Conservation (phyloP, 2,888 invertebrate species). For the Troilus luridus region DNA sequence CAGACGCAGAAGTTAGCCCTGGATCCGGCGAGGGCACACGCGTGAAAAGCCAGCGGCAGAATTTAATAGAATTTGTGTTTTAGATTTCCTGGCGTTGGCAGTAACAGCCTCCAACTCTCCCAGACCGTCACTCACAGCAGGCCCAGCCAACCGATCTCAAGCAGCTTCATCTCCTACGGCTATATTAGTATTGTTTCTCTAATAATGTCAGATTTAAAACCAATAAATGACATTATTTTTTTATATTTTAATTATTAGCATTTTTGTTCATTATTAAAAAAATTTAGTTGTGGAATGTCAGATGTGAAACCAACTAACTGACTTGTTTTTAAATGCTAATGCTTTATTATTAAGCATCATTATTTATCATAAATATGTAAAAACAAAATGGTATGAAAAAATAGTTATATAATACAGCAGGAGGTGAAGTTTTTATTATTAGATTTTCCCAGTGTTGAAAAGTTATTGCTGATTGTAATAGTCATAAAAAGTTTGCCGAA, state of each 20-base stretch:
- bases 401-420: too few species aligned
- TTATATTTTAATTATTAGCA: too few species aligned
- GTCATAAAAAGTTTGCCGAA: too few species aligned
- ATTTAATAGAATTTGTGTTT: constrained; percentile 31
- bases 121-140: constrained; percentile 27
- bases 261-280: too few species aligned
- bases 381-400: too few species aligned
- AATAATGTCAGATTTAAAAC: background rate
- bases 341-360: background rate
- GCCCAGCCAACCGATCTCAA: background rate
- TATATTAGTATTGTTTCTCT: background rate
- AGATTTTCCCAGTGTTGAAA: too few species aligned
- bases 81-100: constrained; percentile 34
- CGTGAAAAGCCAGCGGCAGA: constrained; percentile 19
- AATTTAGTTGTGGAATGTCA: background rate
- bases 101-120: constrained; percentile 21
- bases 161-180: background rate
- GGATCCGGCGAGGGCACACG: background rate
- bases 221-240: too few species aligned
- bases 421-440: too few species aligned
- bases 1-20: background rate
- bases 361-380: too few species aligned
- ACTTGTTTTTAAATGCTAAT: background rate
- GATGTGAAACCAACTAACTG: background rate
- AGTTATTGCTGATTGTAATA: too few species aligned